These are phyloP conservation scores for Chaitophorus viminalis DNA, from an alignment of 2,888 invertebrate genomes.

Conservation along the genomic window DNA sequence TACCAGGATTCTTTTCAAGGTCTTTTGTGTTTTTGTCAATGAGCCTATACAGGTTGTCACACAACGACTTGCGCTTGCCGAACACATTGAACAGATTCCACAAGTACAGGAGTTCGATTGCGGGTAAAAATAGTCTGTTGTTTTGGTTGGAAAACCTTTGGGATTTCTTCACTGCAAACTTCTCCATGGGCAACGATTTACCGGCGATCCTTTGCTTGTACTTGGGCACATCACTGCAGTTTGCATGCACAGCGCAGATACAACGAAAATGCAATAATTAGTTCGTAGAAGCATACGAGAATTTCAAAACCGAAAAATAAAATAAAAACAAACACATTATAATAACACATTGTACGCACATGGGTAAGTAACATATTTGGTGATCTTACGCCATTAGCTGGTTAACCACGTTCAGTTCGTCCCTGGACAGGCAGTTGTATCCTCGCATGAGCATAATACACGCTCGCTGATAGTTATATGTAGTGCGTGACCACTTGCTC, in stretches of 20 bases:
- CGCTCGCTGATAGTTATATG: constrained; percentile 91
- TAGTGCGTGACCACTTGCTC: constrained; percentile 91
- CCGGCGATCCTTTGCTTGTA: constrained; percentile 92
- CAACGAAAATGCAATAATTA: not conserved
- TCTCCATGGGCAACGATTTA: constrained; percentile 96
- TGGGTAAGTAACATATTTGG: no score
- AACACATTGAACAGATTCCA: constrained; percentile 93
- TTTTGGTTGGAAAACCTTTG: constrained; percentile 81
- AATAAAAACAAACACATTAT: no score
- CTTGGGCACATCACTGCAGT: constrained; percentile 77
- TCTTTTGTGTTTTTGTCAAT: constrained; percentile 70
- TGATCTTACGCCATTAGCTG: constrained; percentile 75
- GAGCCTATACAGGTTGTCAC: constrained; percentile 74
- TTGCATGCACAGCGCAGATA: not conserved
- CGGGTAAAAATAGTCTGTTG: constrained; percentile 80
- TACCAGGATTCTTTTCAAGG: constrained; percentile 66
- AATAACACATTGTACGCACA: no score
- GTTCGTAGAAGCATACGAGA: no score
- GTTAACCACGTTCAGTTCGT: constrained; percentile 72
- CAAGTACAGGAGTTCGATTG: constrained; percentile 87
- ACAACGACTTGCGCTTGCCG: constrained; percentile 75
- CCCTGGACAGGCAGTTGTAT: constrained; percentile 69
- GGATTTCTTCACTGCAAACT: constrained; percentile 90
- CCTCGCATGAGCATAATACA: constrained; percentile 80
- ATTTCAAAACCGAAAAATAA: no score